Evolutionary conservation across 30 jellyfish, hydroid and myxozoan genomes (phyloP), one percentile per base, ranked within the genome.

Genomic region (Chironex yamaguchii): DNA sequence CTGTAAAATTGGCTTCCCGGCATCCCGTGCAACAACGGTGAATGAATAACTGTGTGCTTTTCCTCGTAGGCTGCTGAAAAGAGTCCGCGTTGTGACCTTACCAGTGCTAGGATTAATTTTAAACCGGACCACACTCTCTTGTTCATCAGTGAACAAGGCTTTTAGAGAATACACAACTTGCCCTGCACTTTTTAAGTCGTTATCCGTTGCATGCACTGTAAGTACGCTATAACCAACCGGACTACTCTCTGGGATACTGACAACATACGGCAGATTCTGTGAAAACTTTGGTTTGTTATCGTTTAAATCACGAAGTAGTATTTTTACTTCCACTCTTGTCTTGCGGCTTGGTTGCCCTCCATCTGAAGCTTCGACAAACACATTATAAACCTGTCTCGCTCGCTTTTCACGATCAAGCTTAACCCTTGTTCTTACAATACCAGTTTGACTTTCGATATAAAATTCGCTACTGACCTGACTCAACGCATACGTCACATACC

Each of bases 201-300:
- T 65, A 77, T 95, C 99, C n/a, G 87, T 64, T 9, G 99, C 99
- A 23, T 64, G 79, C 2, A 80, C 96, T 14, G 77, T 89, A 21
- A 84, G n/a, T 20, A 95, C 79, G 20, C 49, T 29, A 6, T 90
- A 67, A 33, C 75, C 74, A 3, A 32, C 73, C 3, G 86, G 36
- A 4, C 89, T 50, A 65, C 79, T 72, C 29, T 67, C 79, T 9
- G 62, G 21, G 31, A 95, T 75, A 79, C 94, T 76, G 42, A 79
- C 89, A 20, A 87, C 24, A 63, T 95, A 95, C 52, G 99, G 97
- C 17, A 84, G 32, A 11, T 67, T 52, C 66, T 80, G 78, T 3
- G 89, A 64, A 67, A 95, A 95, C n/a, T 54, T 85, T 1, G 99
- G 99, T 52, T 90, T 70, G 54, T 95, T 79, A 76, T 95, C 99